phyloP scores from a whole-genome alignment of 2,797 vertebrate genomes.

The Chlorospingus semifuscus region DNA sequence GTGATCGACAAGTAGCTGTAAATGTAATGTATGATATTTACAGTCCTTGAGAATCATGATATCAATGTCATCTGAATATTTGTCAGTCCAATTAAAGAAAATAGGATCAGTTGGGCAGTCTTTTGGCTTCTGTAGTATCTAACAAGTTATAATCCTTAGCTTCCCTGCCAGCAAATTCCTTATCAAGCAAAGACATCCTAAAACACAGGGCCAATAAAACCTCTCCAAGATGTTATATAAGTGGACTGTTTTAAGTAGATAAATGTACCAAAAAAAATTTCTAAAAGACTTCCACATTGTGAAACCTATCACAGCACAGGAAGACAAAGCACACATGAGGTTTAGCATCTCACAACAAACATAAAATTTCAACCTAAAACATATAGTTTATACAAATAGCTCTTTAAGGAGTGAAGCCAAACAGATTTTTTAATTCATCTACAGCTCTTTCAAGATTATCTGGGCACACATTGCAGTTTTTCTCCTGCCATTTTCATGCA shows the following conservation, averaged over 20 bases:
- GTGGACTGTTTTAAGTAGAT: neutral
- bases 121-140: neutral
- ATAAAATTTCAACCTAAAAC: neutral
- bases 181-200: neutral
- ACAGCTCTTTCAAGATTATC: neutral
- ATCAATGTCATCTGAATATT: neutral
- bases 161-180: neutral
- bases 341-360: neutral
- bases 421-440: neutral
- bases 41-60: neutral
- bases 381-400: neutral
- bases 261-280: neutral
- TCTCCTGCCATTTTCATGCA: neutral
- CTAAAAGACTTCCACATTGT: neutral
- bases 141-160: neutral
- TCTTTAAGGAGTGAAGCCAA: neutral
- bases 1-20: neutral
- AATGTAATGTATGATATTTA: neutral
- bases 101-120: neutral
- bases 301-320: neutral
- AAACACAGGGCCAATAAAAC: neutral
- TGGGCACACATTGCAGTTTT: neutral
- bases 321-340: neutral
- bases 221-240: neutral
- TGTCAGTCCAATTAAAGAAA: neutral